phyloP scores from a whole-genome alignment of 2,113 vertebrate genomes.

The Dromiciops gliroides region DNA sequence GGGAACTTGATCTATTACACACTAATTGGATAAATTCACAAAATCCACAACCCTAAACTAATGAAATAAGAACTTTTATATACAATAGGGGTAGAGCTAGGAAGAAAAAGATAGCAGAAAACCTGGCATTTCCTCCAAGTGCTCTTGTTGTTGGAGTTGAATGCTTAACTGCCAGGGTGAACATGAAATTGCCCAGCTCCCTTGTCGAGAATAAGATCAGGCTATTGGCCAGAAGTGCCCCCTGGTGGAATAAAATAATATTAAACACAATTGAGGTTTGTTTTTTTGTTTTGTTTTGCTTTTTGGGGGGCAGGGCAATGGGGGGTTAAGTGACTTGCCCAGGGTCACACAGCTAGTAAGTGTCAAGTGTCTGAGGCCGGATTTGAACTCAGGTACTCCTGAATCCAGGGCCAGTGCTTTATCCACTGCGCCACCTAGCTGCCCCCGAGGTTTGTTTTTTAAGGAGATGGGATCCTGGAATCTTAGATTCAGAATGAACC shows the following conservation, averaged over 20 bases:
- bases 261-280: not conserved
- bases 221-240: not conserved
- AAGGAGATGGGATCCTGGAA: not conserved
- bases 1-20: not conserved
- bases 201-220: not conserved
- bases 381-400: too few species aligned
- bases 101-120: not conserved
- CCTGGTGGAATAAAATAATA: not conserved
- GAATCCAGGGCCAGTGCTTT: too few species aligned
- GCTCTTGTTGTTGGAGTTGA: not conserved
- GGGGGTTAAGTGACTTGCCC: too few species aligned
- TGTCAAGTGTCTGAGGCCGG: too few species aligned
- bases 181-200: not conserved
- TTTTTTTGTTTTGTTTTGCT: too few species aligned
- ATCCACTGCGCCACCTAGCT: too few species aligned
- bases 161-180: not conserved
- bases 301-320: too few species aligned
- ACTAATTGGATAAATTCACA: not conserved
- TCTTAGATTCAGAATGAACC: not conserved
- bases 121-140: not conserved
- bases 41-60: not conserved
- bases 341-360: too few species aligned
- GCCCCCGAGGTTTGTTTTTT: not conserved
- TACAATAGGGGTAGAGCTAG: not conserved
- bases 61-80: not conserved